Evolutionary conservation across 1,140 invertebrate genomes (phyloP), one percentile per base, ranked within the genome.

Genomic region (Capitella teleta): DNA sequence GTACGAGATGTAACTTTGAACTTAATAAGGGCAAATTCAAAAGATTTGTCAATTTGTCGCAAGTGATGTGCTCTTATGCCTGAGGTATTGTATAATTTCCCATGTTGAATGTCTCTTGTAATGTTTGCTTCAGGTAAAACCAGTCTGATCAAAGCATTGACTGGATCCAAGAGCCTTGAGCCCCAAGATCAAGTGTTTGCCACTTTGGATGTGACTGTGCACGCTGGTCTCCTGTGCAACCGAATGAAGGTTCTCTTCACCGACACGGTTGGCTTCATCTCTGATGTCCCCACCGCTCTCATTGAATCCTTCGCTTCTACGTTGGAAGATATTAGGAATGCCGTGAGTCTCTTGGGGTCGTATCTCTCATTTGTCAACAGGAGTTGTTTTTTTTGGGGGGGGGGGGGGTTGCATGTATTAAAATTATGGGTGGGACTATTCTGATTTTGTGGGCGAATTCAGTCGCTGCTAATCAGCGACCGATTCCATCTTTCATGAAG

Each of bases 261-360:
- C 30, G 90, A 94, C 69, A 94, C 90, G 0, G 85, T 94, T 34
- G 90, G 90, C 3, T 94, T 94, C 66, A 88, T 94, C 62, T 83
- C 86, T 18, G 80, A 92, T 68, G 81, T 94, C 49, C 90, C 89
- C 0, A 82, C 81, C 21, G 77, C 76, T 48, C 73, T 94, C 18
- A 81, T 93, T 38, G 82, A 85, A 55, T 85, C 87, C 34, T 94
- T 94, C 70, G 70, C 78, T 43, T 82, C 83, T 4, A 94, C 90
- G 1, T 66, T 94, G 28, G 83, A 87, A 64, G 87, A 94, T 78
- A 84, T 75, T n/a, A 36, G 68, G 10, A 49, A 63, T 47, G 73
- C 76, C n/a, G 75, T 76, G 60, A 61, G 70, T 58, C 41, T 23
- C 6, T 18, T 44, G 4, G 18, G 16, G 18, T 19, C 3, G 24